These are phyloP conservation scores for Ia io DNA, from an alignment of 2,113 vertebrate species.

Conservation along the genomic window DNA sequence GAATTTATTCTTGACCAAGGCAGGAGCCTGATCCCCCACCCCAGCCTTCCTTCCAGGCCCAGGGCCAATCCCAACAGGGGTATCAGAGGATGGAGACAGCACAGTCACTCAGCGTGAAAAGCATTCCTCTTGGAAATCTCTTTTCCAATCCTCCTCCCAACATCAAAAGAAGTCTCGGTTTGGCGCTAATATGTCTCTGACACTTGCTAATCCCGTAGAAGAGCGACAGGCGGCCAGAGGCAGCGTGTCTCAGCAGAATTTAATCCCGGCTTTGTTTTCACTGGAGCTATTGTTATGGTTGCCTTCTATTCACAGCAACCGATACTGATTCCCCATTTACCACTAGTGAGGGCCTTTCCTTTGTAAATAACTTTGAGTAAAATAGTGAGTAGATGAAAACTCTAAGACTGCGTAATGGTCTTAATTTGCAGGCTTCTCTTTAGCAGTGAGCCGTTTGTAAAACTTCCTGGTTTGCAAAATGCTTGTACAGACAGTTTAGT, in stretches of 20 bases:
- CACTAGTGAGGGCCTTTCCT: not conserved
- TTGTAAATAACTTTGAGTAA: not conserved
- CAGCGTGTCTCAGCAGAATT: not conserved
- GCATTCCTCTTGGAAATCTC: not conserved
- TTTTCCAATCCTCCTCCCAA: not conserved
- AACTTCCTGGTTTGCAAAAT: not conserved
- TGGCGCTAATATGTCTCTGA: constrained; percentile 39
- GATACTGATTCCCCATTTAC: not conserved
- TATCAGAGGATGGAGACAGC: not conserved
- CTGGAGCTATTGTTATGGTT: constrained; percentile 17
- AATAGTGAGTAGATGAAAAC: not conserved
- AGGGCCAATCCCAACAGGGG: not conserved
- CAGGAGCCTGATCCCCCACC: no score
- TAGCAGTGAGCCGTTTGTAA: not conserved
- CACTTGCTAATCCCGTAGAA: constrained; percentile 34
- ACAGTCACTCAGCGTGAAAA: not conserved
- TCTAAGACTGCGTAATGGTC: not conserved
- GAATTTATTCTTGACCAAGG: not conserved
- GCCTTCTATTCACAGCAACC: constrained; percentile 26
- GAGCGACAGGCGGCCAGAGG: not conserved
- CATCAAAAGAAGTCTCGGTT: constrained; percentile 26
- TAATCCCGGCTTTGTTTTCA: constrained; percentile 46
- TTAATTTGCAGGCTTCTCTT: not conserved
- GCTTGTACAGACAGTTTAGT: not conserved
- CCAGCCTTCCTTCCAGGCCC: not conserved